Evolutionary conservation across 2,888 invertebrate genomes (phyloP).

Genomic region (Cremastinae sp.): DNA sequence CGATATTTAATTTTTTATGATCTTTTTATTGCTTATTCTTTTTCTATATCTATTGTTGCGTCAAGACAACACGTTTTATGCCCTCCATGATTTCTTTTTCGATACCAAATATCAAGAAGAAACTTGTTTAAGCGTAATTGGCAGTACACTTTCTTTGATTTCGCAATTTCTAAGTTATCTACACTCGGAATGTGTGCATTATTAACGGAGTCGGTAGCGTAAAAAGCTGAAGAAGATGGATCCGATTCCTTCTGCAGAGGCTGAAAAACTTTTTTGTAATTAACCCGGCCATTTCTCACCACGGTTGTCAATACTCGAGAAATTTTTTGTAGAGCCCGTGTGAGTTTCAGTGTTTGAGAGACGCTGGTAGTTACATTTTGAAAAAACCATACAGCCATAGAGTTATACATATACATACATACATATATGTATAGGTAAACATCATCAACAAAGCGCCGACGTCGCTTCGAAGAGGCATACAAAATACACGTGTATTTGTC

Average conservation of each 20-base stretch:
- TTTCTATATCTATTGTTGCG: too few species aligned
- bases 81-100: neutral
- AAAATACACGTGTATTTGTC: conserved; percentile 33
- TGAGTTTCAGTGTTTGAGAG: conserved; percentile 30
- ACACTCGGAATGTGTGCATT: conserved; percentile 43
- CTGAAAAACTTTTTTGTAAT: conserved; percentile 65
- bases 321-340: conserved; percentile 47
- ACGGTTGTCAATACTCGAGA: conserved; percentile 66
- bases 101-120: neutral
- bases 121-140: conserved; percentile 38
- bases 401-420: conserved; percentile 50
- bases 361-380: conserved; percentile 46
- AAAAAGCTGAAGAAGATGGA: neutral
- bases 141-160: conserved; percentile 22
- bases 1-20: too few species aligned
- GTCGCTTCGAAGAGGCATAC: conserved; percentile 32
- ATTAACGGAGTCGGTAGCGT: conserved; percentile 12
- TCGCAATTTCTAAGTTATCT: conserved; percentile 24
- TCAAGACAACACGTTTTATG: too few species aligned
- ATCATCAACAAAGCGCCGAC: conserved; percentile 29
- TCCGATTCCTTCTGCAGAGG: neutral
- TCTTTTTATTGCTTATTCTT: too few species aligned
- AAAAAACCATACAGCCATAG: conserved; percentile 12
- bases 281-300: conserved; percentile 70
- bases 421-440: too few species aligned